Conservation (phyloP, 2,113 vertebrate genomes). For the Nothobranchius furzeri region DNA sequence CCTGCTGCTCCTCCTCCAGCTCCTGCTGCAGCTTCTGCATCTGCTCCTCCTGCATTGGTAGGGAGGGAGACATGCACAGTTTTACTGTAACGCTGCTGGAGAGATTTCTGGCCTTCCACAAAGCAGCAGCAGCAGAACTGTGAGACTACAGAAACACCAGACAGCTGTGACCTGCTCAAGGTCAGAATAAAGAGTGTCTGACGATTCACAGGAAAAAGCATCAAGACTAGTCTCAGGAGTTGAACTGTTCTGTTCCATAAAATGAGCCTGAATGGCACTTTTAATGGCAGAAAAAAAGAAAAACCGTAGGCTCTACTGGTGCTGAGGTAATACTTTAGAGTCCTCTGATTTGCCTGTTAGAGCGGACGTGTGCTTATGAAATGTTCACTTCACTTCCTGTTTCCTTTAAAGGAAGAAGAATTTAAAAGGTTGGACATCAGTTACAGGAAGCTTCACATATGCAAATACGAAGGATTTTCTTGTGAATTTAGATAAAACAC, state of each 20-base stretch:
- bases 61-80: not conserved
- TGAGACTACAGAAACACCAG: no score
- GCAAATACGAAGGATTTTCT: no score
- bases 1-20: slow-evolving; percentile 78
- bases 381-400: not conserved
- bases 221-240: not conserved
- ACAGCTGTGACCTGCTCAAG: not conserved
- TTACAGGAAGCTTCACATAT: not conserved
- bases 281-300: not conserved
- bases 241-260: not conserved
- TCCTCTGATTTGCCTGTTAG: not conserved
- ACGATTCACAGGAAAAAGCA: not conserved
- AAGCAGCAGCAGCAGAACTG: not conserved
- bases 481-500: no score
- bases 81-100: slow-evolving; percentile 21
- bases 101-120: not conserved
- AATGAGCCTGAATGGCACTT: not conserved
- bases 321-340: not conserved
- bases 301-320: not conserved
- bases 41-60: slow-evolving; percentile 78
- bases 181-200: not conserved
- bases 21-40: slow-evolving; percentile 69
- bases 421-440: no score
- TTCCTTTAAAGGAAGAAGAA: not conserved
- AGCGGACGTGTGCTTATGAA: not conserved